phyloP scores from a whole-genome alignment of 2,797 vertebrate species.

The Euphonia xanthogaster region DNA sequence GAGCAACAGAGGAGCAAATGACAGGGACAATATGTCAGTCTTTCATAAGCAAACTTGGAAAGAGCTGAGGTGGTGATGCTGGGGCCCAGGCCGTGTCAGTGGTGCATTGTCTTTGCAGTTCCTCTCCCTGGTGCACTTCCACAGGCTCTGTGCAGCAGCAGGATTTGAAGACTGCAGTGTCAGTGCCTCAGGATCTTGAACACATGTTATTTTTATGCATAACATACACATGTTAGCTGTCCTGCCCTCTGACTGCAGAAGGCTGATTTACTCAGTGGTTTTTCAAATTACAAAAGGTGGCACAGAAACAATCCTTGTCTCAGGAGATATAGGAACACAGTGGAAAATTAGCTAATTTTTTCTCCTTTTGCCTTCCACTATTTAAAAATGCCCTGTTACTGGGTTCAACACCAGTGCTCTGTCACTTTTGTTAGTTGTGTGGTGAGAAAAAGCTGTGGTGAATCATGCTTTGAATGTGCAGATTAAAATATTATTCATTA shows the following conservation, averaged over 20 bases:
- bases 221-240: background rate
- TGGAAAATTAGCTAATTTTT: background rate
- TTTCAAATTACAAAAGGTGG: background rate
- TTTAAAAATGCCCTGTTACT: background rate
- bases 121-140: background rate
- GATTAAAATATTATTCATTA: background rate
- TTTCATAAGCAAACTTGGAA: background rate
- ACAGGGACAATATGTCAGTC: background rate
- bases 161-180: background rate
- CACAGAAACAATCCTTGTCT: background rate
- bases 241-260: background rate
- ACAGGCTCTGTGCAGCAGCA: background rate
- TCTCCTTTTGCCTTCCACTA: background rate
- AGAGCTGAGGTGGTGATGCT: background rate
- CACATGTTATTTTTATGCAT: background rate
- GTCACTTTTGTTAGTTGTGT: background rate
- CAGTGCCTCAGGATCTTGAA: background rate
- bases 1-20: fast-evolving
- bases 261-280: background rate
- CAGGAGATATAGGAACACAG: background rate
- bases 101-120: background rate
- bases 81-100: background rate
- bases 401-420: background rate
- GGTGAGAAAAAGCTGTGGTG: background rate
- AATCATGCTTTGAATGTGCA: background rate